phyloP scores from a whole-genome alignment of 1,140 invertebrate species.

The Diorhabda carinulata region DNA sequence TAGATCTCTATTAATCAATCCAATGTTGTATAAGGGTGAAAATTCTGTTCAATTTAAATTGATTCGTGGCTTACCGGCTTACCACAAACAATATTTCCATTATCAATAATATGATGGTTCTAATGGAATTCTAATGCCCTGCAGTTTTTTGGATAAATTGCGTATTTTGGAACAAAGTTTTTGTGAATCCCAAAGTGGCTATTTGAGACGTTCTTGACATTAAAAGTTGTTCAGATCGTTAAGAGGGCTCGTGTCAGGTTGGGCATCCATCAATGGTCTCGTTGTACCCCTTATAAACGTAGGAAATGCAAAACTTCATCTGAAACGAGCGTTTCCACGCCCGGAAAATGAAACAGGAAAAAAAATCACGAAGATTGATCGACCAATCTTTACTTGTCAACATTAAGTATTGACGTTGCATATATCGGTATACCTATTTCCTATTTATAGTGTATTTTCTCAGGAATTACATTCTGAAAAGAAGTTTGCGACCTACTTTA shows the following conservation, averaged over 20 bases:
- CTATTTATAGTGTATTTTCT: background rate
- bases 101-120: no score
- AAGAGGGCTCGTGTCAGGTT: conserved; percentile 8
- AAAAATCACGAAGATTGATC: conserved; percentile 11
- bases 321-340: background rate
- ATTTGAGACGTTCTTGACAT: conserved; percentile 5
- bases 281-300: conserved; percentile 2
- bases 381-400: conserved; percentile 14
- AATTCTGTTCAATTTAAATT: no score
- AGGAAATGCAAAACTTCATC: conserved; percentile 2
- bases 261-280: conserved; percentile 8
- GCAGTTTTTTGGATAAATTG: no score
- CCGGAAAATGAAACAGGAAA: background rate
- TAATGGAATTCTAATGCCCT: no score
- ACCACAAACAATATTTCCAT: no score
- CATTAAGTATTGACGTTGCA: background rate
- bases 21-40: no score
- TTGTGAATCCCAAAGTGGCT: conserved; percentile 1
- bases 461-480: background rate
- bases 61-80: no score
- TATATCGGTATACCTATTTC: background rate
- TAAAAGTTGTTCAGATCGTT: conserved; percentile 11
- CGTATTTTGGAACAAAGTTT: background rate
- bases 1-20: no score
- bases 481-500: no score